Conservation (phyloP, 2,888 invertebrate species). For the Heliconius erato region DNA sequence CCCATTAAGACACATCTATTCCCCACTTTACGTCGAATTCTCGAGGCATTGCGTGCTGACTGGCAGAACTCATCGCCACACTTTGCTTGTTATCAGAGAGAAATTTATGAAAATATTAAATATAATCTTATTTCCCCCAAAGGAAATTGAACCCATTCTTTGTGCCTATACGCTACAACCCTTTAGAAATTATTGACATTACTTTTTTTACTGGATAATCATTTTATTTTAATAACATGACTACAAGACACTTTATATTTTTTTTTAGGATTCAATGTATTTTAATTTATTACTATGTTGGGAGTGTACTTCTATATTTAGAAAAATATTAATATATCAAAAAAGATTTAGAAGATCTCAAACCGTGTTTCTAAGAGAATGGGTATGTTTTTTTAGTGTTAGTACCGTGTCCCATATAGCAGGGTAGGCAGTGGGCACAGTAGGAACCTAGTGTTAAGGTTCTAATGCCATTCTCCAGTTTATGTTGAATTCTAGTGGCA, state of each 20-base stretch:
- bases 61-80: no score
- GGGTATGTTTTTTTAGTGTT: not conserved
- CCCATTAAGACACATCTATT: no score
- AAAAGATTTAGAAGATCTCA: constrained; percentile 32
- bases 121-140: no score
- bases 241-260: not conserved
- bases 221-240: not conserved
- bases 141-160: no score
- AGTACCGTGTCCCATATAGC: not conserved
- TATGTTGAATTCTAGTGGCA: no score
- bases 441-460: not conserved
- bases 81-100: no score
- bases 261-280: constrained; percentile 32
- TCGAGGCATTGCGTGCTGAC: no score
- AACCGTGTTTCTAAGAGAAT: not conserved
- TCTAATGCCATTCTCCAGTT: no score
- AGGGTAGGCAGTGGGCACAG: not conserved
- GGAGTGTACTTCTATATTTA: constrained; percentile 36
- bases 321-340: constrained; percentile 25
- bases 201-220: not conserved
- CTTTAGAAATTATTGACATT: no score
- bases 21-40: no score
- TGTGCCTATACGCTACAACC: no score
- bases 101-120: no score
- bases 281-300: constrained; percentile 38